phyloP scores from a whole-genome alignment of 2,113 vertebrate genomes.

The Hymenochirus boettgeri region DNA sequence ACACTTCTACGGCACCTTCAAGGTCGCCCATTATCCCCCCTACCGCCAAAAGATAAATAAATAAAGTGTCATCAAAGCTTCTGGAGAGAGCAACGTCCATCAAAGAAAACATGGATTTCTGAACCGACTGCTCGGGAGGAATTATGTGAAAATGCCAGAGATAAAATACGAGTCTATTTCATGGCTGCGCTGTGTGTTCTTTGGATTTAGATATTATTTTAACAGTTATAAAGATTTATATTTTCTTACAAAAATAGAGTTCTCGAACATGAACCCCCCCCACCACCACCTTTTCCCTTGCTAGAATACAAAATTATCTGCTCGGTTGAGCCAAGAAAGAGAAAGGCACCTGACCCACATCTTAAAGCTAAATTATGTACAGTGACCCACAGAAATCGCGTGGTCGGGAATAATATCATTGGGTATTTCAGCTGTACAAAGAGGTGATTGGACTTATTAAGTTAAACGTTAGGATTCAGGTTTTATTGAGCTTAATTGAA shows the following conservation, averaged over 20 bases:
- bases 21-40: conserved; percentile 78
- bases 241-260: no score
- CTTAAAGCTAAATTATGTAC: conserved; percentile 14
- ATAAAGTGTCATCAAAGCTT: conserved; percentile 70
- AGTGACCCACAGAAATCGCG: conserved; percentile 57
- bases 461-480: conserved; percentile 13
- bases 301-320: not conserved
- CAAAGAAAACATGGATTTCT: conserved; percentile 43
- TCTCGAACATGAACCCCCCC: no score
- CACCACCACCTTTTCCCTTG: no score
- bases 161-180: not conserved
- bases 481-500: conserved; percentile 20
- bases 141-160: not conserved
- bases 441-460: conserved; percentile 15
- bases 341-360: not conserved
- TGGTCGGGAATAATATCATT: conserved; percentile 25
- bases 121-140: not conserved
- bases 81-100: conserved; percentile 73
- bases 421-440: conserved; percentile 10
- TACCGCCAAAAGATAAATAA: conserved; percentile 64
- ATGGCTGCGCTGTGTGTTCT: not conserved
- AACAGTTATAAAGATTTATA: no score
- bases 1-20: conserved; percentile 48
- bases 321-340: not conserved
- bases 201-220: not conserved